Evolutionary conservation across 2,797 vertebrate species (phyloP).

Genomic region (Chelidonichthys spinosus): DNA sequence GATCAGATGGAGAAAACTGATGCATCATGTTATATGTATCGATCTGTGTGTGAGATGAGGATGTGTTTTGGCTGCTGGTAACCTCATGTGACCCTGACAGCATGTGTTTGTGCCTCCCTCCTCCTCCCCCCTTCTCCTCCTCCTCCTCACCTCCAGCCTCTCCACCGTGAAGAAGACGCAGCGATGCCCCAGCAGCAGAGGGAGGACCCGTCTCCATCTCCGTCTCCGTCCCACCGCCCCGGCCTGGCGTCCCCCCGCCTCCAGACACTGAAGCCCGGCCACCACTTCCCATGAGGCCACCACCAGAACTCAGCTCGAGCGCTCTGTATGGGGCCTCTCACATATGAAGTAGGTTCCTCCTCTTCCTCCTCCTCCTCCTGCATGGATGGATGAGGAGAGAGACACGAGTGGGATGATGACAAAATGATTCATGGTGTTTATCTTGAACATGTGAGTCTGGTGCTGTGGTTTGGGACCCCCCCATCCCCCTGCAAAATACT

Average conservation of each 20-base stretch:
- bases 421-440: not conserved
- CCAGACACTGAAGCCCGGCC: constrained; percentile 67
- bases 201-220: constrained; percentile 52
- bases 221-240: constrained; percentile 56
- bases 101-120: constrained; percentile 34
- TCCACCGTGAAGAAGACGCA: constrained; percentile 58
- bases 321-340: constrained; percentile 85
- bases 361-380: no score
- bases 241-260: constrained; percentile 60
- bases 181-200: constrained; percentile 76
- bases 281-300: constrained; percentile 82
- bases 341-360: constrained; percentile 78
- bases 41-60: constrained; percentile 51
- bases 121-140: not conserved
- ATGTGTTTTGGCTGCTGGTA: constrained; percentile 52
- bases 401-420: not conserved
- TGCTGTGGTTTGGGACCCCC: not conserved
- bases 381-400: not conserved
- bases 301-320: constrained; percentile 76
- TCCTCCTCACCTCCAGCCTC: constrained; percentile 36
- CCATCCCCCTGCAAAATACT: not conserved
- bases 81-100: constrained; percentile 69
- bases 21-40: constrained; percentile 54
- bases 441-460: not conserved
- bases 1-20: constrained; percentile 29